Percentiles rank a stretch among this genome's conserved stretches.
Evolutionary conservation across 2,113 vertebrate species (phyloP).

Genomic region (Clarias magur): DNA sequence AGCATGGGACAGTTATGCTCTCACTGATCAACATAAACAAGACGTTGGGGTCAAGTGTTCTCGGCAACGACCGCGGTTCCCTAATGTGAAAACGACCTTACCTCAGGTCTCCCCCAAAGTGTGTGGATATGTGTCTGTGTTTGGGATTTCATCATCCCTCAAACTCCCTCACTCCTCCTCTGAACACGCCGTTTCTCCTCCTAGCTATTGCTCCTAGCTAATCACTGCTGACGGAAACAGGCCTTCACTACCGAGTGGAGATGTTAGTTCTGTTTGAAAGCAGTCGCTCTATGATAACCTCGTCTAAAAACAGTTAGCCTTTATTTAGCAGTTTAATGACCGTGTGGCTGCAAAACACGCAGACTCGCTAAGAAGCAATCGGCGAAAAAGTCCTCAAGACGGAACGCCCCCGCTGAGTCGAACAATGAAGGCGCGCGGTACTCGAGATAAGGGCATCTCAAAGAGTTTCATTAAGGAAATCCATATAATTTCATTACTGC

Average conservation of each 20-base stretch:
- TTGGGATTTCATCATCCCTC: no score
- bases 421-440: not conserved
- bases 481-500: not conserved
- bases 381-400: slow-evolving; percentile 3
- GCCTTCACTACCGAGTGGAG: not conserved
- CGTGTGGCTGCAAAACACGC: not conserved
- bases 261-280: not conserved
- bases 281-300: not conserved
- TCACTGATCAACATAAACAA: no score
- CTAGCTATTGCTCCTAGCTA: not conserved
- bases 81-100: no score
- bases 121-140: no score
- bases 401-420: not conserved
- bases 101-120: no score
- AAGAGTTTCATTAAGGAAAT: slow-evolving; percentile 39
- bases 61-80: no score
- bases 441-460: not conserved
- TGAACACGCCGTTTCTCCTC: no score
- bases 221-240: not conserved
- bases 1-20: no score
- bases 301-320: not conserved
- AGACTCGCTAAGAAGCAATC: not conserved
- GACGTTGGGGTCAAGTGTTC: no score
- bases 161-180: no score
- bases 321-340: not conserved